phyloP scores from a whole-genome alignment of 2,888 invertebrate genomes.

The Orthosia cruda region DNA sequence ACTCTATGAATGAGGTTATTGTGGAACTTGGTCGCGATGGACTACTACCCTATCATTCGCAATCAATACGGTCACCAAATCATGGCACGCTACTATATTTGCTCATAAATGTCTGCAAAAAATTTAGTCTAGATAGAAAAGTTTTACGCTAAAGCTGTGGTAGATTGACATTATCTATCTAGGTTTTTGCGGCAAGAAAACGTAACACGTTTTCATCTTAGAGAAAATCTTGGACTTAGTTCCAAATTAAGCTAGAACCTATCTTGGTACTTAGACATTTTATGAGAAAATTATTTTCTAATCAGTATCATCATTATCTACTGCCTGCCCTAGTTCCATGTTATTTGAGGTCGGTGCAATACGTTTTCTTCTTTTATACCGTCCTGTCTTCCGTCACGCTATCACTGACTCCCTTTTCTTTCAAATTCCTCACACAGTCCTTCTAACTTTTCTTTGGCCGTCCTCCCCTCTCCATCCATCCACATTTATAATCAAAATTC shows the following conservation, averaged over 20 bases:
- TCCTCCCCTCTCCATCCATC: no score
- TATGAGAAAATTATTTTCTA: not conserved
- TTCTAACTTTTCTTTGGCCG: no score
- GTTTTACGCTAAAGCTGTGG: not conserved
- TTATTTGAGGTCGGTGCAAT: no score
- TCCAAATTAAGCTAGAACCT: not conserved
- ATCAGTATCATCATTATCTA: not conserved
- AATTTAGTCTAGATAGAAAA: not conserved
- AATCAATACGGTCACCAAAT: constrained; percentile 50
- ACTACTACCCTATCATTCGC: constrained; percentile 49
- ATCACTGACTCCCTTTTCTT: no score
- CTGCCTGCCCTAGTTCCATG: not conserved
- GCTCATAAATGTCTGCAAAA: constrained; percentile 15
- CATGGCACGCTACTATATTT: constrained; percentile 11
- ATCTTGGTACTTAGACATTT: not conserved
- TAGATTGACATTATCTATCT: constrained; percentile 19
- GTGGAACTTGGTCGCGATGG: constrained; percentile 34
- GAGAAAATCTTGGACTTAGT: not conserved
- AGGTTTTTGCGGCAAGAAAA: constrained; percentile 21
- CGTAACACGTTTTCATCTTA: not conserved
- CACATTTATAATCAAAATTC: no score
- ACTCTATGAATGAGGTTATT: constrained; percentile 42
- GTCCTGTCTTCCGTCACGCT: no score
- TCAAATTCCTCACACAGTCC: no score
- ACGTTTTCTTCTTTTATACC: no score